These are phyloP conservation scores for Grus americana DNA, from an alignment of 2,113 vertebrate genomes.

Conservation along the genomic window DNA sequence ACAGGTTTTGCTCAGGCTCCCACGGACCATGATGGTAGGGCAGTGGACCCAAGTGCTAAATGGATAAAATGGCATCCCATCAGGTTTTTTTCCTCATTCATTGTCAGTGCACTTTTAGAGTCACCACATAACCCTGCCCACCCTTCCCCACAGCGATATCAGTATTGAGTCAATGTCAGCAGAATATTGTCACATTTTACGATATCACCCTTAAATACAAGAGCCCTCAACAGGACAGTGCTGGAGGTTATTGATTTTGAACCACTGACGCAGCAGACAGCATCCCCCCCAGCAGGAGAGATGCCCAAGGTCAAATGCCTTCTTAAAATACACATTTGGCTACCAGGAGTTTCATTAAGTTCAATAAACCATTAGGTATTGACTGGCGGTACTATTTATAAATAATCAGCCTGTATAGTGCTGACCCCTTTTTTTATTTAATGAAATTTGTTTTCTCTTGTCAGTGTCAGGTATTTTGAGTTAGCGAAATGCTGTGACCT, in stretches of 20 bases:
- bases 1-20: neutral
- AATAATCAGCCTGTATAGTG: conserved; percentile 29
- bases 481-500: neutral
- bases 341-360: conserved; percentile 45
- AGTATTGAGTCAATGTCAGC: neutral
- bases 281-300: conserved; percentile 15
- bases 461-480: conserved; percentile 20
- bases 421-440: conserved; percentile 27
- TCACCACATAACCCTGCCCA: neutral
- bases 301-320: conserved; percentile 46
- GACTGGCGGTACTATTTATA: conserved; percentile 43
- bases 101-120: neutral
- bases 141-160: neutral
- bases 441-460: conserved; percentile 43
- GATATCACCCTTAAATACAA: conserved; percentile 27
- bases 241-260: conserved; percentile 55
- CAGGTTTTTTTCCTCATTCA: neutral
- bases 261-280: conserved; percentile 49
- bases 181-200: conserved; percentile 58
- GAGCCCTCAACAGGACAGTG: neutral
- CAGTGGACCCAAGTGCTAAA: neutral
- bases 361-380: conserved; percentile 46
- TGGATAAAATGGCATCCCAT: neutral
- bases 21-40: fast-evolving
- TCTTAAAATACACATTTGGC: conserved; percentile 60